These are phyloP conservation scores for Dendrocincla tyrannina DNA, from an alignment of 2,797 vertebrate species.

Conservation along the genomic window DNA sequence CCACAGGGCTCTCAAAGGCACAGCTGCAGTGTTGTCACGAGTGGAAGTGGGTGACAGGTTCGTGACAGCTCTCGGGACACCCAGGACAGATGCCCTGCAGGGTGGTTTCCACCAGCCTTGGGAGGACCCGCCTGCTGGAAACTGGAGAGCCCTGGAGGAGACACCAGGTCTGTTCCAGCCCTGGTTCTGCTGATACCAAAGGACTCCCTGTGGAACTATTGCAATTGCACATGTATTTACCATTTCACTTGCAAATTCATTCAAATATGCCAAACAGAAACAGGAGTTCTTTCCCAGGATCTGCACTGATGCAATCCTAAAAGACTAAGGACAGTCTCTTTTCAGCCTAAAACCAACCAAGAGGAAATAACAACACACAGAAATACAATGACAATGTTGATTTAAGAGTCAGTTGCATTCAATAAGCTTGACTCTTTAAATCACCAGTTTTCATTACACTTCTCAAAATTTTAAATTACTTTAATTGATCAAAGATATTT, in stretches of 20 bases:
- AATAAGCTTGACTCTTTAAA: neutral
- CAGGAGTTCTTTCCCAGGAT: neutral
- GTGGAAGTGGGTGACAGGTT: neutral
- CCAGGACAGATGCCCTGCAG: neutral
- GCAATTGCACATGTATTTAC: neutral
- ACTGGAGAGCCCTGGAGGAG: neutral
- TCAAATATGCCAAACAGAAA: neutral
- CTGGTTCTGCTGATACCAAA: neutral
- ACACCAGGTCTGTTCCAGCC: neutral
- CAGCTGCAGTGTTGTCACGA: rapidly evolving
- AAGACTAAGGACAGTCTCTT: neutral
- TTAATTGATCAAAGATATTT: neutral
- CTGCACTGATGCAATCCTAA: neutral
- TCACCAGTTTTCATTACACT: neutral
- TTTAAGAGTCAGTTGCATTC: neutral
- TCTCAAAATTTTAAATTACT: neutral
- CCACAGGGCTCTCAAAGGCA: neutral
- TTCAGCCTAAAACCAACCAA: neutral
- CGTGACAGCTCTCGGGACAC: neutral
- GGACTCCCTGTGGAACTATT: neutral
- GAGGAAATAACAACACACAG: neutral
- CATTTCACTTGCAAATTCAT: neutral
- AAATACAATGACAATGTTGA: neutral
- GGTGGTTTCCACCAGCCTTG: neutral
- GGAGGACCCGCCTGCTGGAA: neutral